Evolutionary conservation across 2,888 invertebrate species (phyloP).

Genomic region (Scaptodrosophila latifasciaeformis): DNA sequence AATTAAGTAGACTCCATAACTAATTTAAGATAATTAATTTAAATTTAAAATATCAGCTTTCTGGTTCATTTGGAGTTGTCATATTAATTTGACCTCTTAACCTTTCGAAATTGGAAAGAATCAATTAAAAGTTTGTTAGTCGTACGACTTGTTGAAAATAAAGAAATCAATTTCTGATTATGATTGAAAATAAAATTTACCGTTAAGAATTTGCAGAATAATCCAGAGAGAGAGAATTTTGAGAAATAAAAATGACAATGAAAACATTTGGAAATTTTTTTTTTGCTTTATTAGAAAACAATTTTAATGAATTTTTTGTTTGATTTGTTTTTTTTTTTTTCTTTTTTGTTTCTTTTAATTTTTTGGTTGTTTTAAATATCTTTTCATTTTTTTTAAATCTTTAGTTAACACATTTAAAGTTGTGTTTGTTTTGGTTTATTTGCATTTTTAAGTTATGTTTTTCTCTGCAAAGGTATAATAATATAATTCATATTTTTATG

Average conservation of each 20-base stretch:
- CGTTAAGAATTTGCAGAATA: too few relatives aligned
- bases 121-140: conserved; percentile 1
- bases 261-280: conserved; percentile 16
- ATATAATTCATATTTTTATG: conserved; percentile 49
- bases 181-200: too few relatives aligned
- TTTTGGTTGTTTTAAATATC: conserved; percentile 51
- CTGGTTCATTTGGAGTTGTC: too few relatives aligned
- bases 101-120: too few relatives aligned
- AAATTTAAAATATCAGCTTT: too few relatives aligned
- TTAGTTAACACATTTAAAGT: conserved; percentile 60
- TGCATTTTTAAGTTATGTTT: conserved; percentile 13
- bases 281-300: conserved; percentile 69
- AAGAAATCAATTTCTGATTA: too few relatives aligned
- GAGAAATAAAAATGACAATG: too few relatives aligned
- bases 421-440: conserved; percentile 20
- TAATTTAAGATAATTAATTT: too few relatives aligned
- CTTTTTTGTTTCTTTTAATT: conserved; percentile 31
- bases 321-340: conserved; percentile 36
- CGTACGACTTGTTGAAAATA: too few relatives aligned
- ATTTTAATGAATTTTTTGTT: conserved; percentile 66
- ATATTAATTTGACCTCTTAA: too few relatives aligned
- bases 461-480: conserved; percentile 53
- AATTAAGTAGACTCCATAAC: too few relatives aligned
- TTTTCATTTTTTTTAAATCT: conserved; percentile 51
- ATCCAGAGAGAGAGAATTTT: too few relatives aligned